Conservation (phyloP, 2,888 invertebrate genomes). For the Chrysolina oricalcia region DNA sequence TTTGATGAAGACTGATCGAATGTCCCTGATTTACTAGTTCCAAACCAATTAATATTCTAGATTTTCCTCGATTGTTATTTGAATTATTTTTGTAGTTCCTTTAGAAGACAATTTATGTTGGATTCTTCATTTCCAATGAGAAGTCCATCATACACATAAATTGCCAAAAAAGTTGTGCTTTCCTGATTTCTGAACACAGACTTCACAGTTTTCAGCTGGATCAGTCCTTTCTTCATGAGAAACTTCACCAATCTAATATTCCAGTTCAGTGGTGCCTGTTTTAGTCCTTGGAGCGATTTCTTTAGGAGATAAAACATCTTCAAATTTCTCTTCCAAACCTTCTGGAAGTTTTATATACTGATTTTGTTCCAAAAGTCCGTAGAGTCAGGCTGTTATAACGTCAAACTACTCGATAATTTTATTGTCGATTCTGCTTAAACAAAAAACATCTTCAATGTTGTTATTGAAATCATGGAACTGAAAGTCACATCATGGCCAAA, state of each 20-base stretch:
- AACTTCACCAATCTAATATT: neutral
- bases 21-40: neutral
- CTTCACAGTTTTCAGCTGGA: neutral
- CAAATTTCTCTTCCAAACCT: neutral
- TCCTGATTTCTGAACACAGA: neutral
- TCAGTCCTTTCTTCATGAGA: neutral
- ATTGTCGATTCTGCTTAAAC: neutral
- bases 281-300: neutral
- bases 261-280: neutral
- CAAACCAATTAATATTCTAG: neutral
- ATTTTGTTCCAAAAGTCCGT: neutral
- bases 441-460: neutral
- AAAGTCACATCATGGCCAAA: neutral
- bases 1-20: neutral
- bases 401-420: neutral
- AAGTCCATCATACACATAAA: neutral
- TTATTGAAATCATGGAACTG: neutral
- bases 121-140: neutral
- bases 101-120: neutral
- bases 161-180: neutral
- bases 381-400: neutral
- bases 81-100: neutral
- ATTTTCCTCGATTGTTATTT: neutral
- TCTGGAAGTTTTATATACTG: neutral
- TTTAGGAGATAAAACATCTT: neutral